Conservation (phyloP, 2,113 vertebrate genomes). For the Amblyornis subalaris region DNA sequence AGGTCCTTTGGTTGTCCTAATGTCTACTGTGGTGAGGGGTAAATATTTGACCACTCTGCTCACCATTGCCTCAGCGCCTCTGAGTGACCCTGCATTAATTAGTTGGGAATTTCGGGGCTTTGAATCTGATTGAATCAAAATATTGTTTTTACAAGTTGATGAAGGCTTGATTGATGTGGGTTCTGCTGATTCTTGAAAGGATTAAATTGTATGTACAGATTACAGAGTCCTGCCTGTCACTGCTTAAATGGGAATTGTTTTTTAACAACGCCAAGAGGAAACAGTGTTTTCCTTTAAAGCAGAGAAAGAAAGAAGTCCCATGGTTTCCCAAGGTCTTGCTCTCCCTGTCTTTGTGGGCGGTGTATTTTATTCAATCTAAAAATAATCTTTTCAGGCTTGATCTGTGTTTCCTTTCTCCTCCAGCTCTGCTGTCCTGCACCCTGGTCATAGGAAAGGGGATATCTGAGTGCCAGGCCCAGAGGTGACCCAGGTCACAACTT, state of each 20-base stretch:
- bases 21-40: slow-evolving; percentile 62
- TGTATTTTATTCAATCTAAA: slow-evolving; percentile 26
- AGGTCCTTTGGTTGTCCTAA: slow-evolving; percentile 56
- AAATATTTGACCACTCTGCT: slow-evolving; percentile 80
- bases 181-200: slow-evolving; percentile 91
- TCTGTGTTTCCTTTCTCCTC: background rate
- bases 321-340: slow-evolving; percentile 6
- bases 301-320: background rate
- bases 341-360: background rate
- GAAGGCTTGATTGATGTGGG: slow-evolving; percentile 98
- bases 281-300: slow-evolving; percentile 48
- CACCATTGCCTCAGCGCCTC: slow-evolving; percentile 59
- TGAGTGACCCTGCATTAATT: slow-evolving; percentile 83
- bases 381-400: background rate
- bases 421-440: background rate
- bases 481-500: background rate
- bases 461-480: background rate
- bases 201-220: slow-evolving; percentile 99
- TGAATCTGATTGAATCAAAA: slow-evolving; percentile 94
- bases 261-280: slow-evolving; percentile 53
- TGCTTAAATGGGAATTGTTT: slow-evolving; percentile 65
- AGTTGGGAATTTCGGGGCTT: slow-evolving; percentile 74
- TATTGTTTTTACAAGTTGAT: slow-evolving; percentile 98
- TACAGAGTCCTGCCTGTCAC: slow-evolving; percentile 76
- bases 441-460: background rate